A percentile compares a stretch with the other conserved stretches of the same genome.
Evolutionary conservation across 2,113 vertebrate genomes (phyloP).

Genomic region (Acanthochromis polyacanthus): DNA sequence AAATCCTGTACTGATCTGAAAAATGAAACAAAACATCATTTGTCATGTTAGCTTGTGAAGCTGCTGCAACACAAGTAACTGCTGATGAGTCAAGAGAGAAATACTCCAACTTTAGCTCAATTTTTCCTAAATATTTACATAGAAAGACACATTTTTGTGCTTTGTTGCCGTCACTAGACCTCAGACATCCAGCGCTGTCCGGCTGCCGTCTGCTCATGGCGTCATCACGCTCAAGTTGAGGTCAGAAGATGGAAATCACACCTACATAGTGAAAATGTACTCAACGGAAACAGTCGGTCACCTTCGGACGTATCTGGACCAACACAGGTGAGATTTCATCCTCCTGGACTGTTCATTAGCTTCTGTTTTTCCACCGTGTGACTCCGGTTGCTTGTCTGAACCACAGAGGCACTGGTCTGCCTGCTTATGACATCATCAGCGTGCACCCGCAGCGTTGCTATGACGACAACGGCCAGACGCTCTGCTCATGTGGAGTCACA

Average conservation of each 20-base stretch:
- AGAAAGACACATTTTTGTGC: constrained; percentile 1
- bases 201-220: not conserved
- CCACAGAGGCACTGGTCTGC: constrained; percentile 77
- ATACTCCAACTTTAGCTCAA: too few relatives aligned
- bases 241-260: constrained; percentile 88
- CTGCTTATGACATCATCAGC: constrained; percentile 90
- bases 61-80: not conserved
- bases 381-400: not conserved
- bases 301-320: constrained; percentile 85
- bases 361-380: not conserved
- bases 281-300: constrained; percentile 87
- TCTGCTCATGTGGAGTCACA: constrained; percentile 86
- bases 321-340: constrained; percentile 81
- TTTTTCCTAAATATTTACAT: too few relatives aligned
- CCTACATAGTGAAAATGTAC: constrained; percentile 86
- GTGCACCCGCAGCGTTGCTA: constrained; percentile 85
- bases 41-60: constrained; percentile 1
- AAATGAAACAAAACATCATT: constrained; percentile 40
- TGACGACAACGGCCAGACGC: constrained; percentile 79
- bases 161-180: constrained; percentile 31
- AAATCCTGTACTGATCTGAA: constrained; percentile 31
- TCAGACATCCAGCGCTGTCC: constrained; percentile 16
- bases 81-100: not conserved
- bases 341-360: not conserved
- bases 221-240: constrained; percentile 87